Percentiles rank a stretch among this genome's conserved stretches.
phyloP scores from a whole-genome alignment of 1,140 invertebrate species.

The Arctopsyche grandis region DNA sequence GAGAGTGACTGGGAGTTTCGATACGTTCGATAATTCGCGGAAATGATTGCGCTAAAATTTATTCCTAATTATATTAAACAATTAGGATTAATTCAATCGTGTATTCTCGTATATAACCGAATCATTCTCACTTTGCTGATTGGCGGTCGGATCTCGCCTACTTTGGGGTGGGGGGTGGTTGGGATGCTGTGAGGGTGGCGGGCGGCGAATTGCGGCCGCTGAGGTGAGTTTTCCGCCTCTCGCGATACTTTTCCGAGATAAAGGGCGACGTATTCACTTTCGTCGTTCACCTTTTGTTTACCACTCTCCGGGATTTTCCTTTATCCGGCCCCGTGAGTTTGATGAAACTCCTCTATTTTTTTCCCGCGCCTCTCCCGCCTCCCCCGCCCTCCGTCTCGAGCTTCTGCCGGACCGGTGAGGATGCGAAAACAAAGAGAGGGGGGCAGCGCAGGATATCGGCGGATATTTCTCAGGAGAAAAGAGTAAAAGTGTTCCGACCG shows the following conservation, averaged over 20 bases:
- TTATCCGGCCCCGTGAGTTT: conserved; percentile 35
- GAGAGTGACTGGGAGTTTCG: no score
- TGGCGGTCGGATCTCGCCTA: not conserved
- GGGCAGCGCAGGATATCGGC: conserved; percentile 15
- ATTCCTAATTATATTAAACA: no score
- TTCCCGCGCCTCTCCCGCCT: not conserved
- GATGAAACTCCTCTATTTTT: conserved; percentile 45
- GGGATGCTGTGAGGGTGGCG: no score
- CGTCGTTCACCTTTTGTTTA: conserved; percentile 46
- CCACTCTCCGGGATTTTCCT: conserved; percentile 33
- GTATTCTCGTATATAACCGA: conserved; percentile 7
- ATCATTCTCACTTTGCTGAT: not conserved
- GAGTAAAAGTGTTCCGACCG: conserved; percentile 34
- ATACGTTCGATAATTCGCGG: no score
- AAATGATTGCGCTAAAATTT: not conserved
- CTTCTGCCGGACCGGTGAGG: conserved; percentile 14
- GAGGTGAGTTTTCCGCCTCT: not conserved
- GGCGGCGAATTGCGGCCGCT: no score
- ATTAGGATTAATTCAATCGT: conserved; percentile 6
- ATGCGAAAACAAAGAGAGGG: conserved; percentile 47
- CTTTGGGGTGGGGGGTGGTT: no score
- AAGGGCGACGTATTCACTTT: conserved; percentile 31
- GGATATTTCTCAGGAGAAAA: conserved; percentile 36
- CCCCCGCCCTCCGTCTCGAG: not conserved
- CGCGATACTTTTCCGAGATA: not conserved